phyloP scores from a whole-genome alignment of 2,888 invertebrate species.

The Pollenia amentaria region DNA sequence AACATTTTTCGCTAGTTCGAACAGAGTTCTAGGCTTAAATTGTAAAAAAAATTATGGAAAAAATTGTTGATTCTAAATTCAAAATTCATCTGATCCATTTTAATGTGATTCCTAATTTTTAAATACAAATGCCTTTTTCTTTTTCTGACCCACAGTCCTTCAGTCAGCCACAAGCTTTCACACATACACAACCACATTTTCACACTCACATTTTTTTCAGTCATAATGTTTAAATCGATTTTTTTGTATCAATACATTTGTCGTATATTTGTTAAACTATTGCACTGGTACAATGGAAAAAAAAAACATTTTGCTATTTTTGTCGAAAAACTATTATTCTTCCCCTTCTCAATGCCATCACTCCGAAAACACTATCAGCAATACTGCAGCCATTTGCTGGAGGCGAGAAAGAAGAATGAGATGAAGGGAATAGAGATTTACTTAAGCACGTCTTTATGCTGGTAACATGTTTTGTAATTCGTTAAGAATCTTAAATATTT shows the following conservation, averaged over 20 bases:
- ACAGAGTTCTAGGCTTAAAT: no score
- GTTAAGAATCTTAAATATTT: slow-evolving; percentile 38
- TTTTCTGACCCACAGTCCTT: no score
- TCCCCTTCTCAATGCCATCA: not conserved
- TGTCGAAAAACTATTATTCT: slow-evolving; percentile 42
- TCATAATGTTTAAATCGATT: slow-evolving; percentile 49
- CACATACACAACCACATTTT: not conserved
- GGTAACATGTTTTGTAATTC: slow-evolving; percentile 22
- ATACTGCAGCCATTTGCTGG: slow-evolving; percentile 12
- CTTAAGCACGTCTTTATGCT: slow-evolving; percentile 25
- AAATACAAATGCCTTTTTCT: no score
- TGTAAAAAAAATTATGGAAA: no score
- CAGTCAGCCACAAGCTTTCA: no score
- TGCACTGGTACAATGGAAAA: not conserved
- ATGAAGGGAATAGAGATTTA: slow-evolving; percentile 1
- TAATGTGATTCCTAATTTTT: no score
- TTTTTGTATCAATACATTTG: slow-evolving; percentile 33
- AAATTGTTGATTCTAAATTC: no score
- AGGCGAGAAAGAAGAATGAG: no score
- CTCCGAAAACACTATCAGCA: not conserved
- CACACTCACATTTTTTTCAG: not conserved
- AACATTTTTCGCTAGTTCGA: no score
- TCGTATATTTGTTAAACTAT: slow-evolving; percentile 19
- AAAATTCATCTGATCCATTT: no score
- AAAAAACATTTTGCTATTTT: slow-evolving; percentile 8